Percentiles rank a stretch among this genome's conserved stretches.
These are phyloP conservation scores for Drosophila peninsularis DNA, from an alignment of 2,888 invertebrate species.

Conservation along the genomic window DNA sequence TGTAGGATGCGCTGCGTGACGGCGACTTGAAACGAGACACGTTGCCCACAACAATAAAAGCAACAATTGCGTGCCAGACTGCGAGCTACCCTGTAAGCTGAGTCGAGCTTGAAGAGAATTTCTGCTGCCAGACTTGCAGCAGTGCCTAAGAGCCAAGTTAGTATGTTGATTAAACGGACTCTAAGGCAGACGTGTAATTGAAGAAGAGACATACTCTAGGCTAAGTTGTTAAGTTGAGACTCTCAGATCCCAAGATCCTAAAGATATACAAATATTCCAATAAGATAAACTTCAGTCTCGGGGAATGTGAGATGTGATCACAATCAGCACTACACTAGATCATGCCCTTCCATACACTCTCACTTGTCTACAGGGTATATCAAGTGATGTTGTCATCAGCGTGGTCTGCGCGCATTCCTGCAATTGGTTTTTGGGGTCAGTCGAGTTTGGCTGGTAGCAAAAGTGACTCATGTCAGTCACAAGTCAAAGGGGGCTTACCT, in stretches of 20 bases:
- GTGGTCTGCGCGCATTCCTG: slow-evolving; percentile 51
- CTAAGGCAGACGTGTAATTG: no score
- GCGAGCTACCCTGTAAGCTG: neutral
- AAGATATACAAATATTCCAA: no score
- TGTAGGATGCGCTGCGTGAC: slow-evolving; percentile 71
- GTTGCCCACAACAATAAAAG: slow-evolving; percentile 41
- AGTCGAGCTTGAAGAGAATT: no score
- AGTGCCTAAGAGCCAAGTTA: no score
- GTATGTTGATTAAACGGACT: no score
- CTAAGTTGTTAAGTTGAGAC: no score
- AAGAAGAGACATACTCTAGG: no score
- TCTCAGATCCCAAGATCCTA: no score
- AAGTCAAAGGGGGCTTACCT: slow-evolving; percentile 31
- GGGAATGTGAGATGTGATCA: no score
- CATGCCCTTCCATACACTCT: no score
- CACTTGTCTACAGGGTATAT: neutral
- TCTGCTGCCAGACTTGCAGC: neutral
- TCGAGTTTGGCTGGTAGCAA: slow-evolving; percentile 27
- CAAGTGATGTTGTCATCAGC: slow-evolving; percentile 44
- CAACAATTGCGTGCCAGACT: neutral
- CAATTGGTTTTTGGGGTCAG: slow-evolving; percentile 72
- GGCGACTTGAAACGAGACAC: slow-evolving; percentile 72
- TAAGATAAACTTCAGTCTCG: no score
- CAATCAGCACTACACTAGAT: no score
- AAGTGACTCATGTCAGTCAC: slow-evolving; percentile 62